Base-by-base conservation (phyloP, 92 coral and sea anemone genomes). In the Zoanthus sociatus region DNA sequence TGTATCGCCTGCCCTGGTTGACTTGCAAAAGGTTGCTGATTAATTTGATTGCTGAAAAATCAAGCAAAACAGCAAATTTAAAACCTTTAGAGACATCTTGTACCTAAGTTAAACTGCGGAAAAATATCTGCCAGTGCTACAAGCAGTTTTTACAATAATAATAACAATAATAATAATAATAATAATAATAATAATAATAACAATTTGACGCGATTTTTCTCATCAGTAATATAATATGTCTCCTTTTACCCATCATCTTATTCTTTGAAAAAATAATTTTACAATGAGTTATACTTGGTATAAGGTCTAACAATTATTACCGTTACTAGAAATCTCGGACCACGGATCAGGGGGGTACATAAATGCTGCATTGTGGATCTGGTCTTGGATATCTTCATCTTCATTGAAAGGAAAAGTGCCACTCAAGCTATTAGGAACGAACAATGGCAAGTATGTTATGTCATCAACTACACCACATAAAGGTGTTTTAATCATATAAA, bases 341-440 rank as follows among this genome's bases (percentile, higher is more conserved):
- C 99, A 97, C 1, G 99, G 97, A n/a, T 97, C 98, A 11, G 94
- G 96, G 7, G 99, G 99, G 71, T 97, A 97, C 99, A 97, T 97
- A 82, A 97, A 97, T 0, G 94, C 99, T 6, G 99, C 99, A 54
- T 97, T 97, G 75, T 95, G 98, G 26, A 97, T 97, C 81, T 97
- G 99, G 78, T 97, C 99, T 50, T 95, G 98, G 20, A 97, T 97
- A 66, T 97, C 99, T 66, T 97, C 99, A 67, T 97, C 99, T 81
- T 97, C 99, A 63, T 97, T 97, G 73, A 97, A 97, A 53, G 99
- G 99, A 70, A 97, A 97, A 6, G 99, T 97, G 1, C 99, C 99
- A 90, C 99, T 97, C 44, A 97, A 89, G 88, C 99, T 97, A 6
- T 18, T 33, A 67, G 42, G 37, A n/a, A 18, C 37, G 42, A 37